Base-by-base conservation (phyloP, 2,888 invertebrate genomes). In the Chouioia cunea region DNA sequence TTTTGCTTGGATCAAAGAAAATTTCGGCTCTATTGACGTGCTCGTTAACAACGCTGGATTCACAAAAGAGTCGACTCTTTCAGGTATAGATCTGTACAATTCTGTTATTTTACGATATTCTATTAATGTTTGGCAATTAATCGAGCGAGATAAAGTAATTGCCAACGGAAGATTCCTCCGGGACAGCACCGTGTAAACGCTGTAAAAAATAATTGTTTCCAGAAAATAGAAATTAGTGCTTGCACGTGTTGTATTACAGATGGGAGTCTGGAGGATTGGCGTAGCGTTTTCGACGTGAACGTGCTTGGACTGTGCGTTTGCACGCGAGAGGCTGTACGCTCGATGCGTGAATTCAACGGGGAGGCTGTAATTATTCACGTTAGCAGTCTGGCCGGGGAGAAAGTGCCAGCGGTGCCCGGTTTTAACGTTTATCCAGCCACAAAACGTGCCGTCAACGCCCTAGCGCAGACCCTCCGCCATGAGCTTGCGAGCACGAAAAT, bases 341-440 rank as follows among this genome's bases (percentile, higher is more conserved):
- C 77, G 4, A 91, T 91, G 90, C 85, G 86, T 14, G 85, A 86
- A 50, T 81, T 83, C 23, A 83, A 85, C 0, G 83, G 84, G 2
- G 88, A 89, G 65, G 89, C 89, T 0, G 88, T 90, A 68, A 88
- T 91, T 60, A 87, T 91, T 57, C 86, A 90, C 59, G 86, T 91
- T 68, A 89, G 89, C 81, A 91, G 88, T 74, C 80, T 87, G 60
- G 83, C 88, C 27, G 88, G 87, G 44, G 87, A 88, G 78, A 83
- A 86, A 65, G 85, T 88, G 70, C 87, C 88, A 60, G 84, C 87
- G 50, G 82, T 88, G 70, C 87, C 88, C 2, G 14, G 63, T 1
- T 84, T 86, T 76, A 86, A 85, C 76, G 84, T 89, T 77, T 90
- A 90, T 81, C 85, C 89, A 56, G 89, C 89, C 44, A 88, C 89